These are phyloP conservation scores for Willisornis vidua DNA, from an alignment of 2,113 vertebrate species.

Conservation along the genomic window DNA sequence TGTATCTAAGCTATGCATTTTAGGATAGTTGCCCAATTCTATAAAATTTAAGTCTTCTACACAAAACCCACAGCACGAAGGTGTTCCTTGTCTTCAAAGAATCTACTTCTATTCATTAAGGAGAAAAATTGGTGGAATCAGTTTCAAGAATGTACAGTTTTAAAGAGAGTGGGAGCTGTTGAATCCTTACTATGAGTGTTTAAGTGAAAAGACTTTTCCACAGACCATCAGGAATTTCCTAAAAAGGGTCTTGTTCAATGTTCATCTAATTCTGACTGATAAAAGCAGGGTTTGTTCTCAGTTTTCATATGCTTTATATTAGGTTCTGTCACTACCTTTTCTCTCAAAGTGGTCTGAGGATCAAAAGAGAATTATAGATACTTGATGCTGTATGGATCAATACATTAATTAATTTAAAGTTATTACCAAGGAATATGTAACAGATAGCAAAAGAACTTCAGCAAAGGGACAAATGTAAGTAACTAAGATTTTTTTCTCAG, in stretches of 20 bases:
- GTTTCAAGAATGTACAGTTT: background rate
- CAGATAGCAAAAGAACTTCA: background rate
- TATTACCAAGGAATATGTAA: background rate
- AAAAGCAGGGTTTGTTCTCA: background rate
- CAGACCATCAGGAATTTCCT: background rate
- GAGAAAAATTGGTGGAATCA: background rate
- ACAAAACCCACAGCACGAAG: background rate
- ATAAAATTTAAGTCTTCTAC: background rate
- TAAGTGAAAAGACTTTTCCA: background rate
- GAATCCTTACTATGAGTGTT: background rate
- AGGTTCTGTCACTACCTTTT: background rate
- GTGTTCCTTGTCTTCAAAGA: background rate
- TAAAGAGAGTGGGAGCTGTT: background rate
- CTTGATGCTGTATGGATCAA: background rate
- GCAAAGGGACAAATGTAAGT: background rate
- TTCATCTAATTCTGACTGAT: background rate
- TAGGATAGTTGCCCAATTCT: background rate
- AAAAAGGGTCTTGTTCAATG: background rate
- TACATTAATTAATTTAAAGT: background rate
- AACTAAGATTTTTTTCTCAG: background rate
- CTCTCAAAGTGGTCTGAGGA: background rate
- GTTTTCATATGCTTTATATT: background rate
- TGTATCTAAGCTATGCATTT: background rate
- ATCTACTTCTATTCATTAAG: background rate
- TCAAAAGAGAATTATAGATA: background rate